These are phyloP conservation scores for Parazoanthus swiftii DNA, from an alignment of 92 coral and sea anemone genomes.

Conservation along the genomic window DNA sequence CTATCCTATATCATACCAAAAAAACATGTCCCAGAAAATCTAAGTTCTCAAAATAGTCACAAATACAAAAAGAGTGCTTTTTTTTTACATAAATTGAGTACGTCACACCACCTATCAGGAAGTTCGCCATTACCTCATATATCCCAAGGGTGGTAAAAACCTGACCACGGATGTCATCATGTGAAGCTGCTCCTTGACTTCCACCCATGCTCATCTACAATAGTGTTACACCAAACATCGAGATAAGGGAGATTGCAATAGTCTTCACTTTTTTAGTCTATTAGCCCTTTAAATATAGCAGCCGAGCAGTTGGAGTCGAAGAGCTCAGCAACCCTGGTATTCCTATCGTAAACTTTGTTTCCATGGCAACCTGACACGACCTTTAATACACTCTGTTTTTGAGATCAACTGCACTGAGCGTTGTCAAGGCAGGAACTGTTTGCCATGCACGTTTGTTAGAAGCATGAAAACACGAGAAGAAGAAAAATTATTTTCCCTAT, in stretches of 20 bases:
- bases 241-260: background rate
- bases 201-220: slow-evolving; percentile 65
- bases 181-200: slow-evolving; percentile 57
- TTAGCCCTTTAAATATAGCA: background rate
- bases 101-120: background rate
- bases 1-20: background rate
- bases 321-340: background rate
- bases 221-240: background rate
- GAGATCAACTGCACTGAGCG: too few species aligned
- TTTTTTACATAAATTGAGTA: background rate
- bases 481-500: too few species aligned
- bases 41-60: background rate
- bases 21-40: too few species aligned
- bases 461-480: background rate
- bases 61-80: background rate
- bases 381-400: background rate
- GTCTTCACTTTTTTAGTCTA: background rate
- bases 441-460: too few species aligned
- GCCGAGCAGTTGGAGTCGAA: background rate
- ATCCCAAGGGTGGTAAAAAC: slow-evolving; percentile 84
- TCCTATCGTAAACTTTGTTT: background rate
- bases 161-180: slow-evolving; percentile 70
- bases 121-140: slow-evolving; percentile 61
- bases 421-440: too few species aligned
- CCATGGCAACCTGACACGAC: background rate